Evolutionary conservation across 92 coral and sea anemone genomes (phyloP).

Genomic region (Umimayanthus chanpuru): DNA sequence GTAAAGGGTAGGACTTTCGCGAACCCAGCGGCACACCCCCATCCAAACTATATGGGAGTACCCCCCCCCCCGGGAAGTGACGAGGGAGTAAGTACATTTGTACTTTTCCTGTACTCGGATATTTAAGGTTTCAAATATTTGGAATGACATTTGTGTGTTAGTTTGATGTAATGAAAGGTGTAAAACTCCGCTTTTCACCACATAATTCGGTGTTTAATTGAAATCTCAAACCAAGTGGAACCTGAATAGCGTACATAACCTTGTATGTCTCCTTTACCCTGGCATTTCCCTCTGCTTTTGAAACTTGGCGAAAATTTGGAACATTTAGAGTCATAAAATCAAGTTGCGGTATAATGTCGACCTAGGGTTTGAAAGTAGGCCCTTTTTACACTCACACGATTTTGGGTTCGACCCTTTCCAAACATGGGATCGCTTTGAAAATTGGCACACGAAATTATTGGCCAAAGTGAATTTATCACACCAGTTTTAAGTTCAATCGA

Average conservation of each 20-base stretch:
- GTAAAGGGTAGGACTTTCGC: too few relatives aligned
- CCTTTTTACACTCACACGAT: neutral
- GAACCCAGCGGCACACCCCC: too few relatives aligned
- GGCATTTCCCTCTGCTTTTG: neutral
- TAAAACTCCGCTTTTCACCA: neutral
- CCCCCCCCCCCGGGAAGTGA: too few relatives aligned
- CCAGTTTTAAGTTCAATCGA: too few relatives aligned
- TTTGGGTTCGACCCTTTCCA: neutral
- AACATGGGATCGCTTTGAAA: neutral
- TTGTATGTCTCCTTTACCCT: neutral
- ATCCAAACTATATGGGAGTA: too few relatives aligned
- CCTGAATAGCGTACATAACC: neutral
- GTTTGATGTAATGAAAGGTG: neutral
- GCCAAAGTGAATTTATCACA: too few relatives aligned
- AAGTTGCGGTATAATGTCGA: neutral
- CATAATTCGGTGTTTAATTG: neutral
- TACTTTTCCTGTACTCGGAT: neutral
- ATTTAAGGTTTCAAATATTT: neutral
- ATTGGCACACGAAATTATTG: neutral
- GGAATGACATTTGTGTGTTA: neutral
- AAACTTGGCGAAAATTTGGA: neutral
- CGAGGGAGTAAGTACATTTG: too few relatives aligned
- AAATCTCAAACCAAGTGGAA: conserved; percentile 10
- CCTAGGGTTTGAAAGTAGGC: neutral
- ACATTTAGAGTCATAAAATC: neutral